phyloP scores from a whole-genome alignment of 1,140 invertebrate genomes.

The Euborellia annulipes region DNA sequence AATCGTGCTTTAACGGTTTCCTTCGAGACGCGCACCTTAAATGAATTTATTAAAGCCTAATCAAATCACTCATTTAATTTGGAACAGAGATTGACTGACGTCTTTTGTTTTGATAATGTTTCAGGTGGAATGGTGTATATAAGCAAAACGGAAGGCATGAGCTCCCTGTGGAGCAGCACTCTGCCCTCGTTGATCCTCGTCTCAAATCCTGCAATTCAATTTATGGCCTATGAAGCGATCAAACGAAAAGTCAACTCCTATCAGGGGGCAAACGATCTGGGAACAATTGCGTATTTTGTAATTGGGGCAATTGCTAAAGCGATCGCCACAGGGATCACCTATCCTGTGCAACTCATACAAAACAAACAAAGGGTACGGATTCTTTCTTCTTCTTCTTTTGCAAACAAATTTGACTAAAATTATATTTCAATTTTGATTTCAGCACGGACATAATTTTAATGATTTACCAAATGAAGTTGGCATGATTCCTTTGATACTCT shows the following conservation, averaged over 20 bases:
- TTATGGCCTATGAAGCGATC: slow-evolving; percentile 75
- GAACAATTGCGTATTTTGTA: slow-evolving; percentile 37
- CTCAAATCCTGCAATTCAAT: slow-evolving; percentile 77
- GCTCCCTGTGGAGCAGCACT: slow-evolving; percentile 63
- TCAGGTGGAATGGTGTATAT: slow-evolving; percentile 52
- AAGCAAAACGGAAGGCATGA: slow-evolving; percentile 47
- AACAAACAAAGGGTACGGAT: slow-evolving; percentile 50
- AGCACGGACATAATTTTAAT: slow-evolving; percentile 34
- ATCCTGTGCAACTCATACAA: slow-evolving; percentile 78
- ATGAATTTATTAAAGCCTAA: too few relatives aligned
- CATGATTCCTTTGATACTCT: slow-evolving; percentile 35
- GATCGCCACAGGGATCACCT: slow-evolving; percentile 66
- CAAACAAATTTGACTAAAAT: slow-evolving; percentile 6
- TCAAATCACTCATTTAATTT: too few relatives aligned
- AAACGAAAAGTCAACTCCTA: slow-evolving; percentile 43
- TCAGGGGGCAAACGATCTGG: slow-evolving; percentile 27
- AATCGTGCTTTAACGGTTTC: too few relatives aligned
- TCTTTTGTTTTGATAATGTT: slow-evolving; percentile 23
- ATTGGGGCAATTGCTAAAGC: slow-evolving; percentile 67
- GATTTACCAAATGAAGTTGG: slow-evolving; percentile 29
- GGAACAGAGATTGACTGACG: too few relatives aligned
- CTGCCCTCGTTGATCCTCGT: slow-evolving; percentile 69
- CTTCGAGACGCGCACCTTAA: too few relatives aligned
- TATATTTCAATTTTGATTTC: slow-evolving; percentile 14
- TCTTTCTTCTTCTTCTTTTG: background rate